phyloP scores from a whole-genome alignment of 2,113 vertebrate species.

The Sylvietta virens region DNA sequence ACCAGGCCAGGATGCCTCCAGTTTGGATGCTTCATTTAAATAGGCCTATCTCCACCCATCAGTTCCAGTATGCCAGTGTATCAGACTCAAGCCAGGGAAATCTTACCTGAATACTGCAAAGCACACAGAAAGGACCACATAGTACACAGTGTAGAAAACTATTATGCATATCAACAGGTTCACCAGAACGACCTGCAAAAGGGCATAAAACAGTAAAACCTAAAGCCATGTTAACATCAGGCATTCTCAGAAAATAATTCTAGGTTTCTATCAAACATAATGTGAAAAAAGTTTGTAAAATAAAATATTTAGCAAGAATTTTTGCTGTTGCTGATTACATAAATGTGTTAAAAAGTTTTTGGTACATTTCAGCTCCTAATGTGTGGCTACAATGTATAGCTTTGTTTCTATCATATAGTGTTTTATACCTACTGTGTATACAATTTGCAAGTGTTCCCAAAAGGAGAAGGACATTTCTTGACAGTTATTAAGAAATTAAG shows the following conservation, averaged over 20 bases:
- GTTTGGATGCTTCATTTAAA: not conserved
- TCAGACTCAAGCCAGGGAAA: not conserved
- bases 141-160: slow-evolving; percentile 82
- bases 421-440: not conserved
- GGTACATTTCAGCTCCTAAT: not conserved
- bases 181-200: slow-evolving; percentile 73
- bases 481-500: not conserved
- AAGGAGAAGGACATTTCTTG: not conserved
- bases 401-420: not conserved
- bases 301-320: not conserved
- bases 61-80: not conserved
- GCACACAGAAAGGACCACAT: slow-evolving; percentile 76
- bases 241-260: not conserved
- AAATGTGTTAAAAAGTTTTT: not conserved
- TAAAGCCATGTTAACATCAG: not conserved
- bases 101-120: slow-evolving; percentile 79
- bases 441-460: not conserved
- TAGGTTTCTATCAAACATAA: not conserved
- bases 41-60: not conserved
- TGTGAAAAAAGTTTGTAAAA: not conserved
- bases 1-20: not conserved
- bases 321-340: not conserved
- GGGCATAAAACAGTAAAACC: not conserved
- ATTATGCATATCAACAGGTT: slow-evolving; percentile 77
- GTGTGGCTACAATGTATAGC: not conserved